Percentiles rank a stretch among this genome's conserved stretches.
Conservation (phyloP, 1,140 invertebrate genomes). For the Penaeus chinensis region DNA sequence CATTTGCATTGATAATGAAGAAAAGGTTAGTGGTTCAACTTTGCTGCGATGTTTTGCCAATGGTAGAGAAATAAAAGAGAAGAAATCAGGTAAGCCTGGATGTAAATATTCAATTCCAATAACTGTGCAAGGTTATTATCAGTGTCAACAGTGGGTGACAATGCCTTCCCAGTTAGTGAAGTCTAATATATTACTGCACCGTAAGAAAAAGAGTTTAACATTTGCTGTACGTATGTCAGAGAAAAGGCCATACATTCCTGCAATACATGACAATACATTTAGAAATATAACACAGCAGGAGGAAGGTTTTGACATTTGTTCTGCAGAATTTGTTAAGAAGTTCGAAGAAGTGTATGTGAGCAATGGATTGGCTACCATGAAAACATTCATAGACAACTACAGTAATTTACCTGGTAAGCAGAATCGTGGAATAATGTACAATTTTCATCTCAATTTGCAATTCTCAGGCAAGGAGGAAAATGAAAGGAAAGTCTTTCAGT, state of each 20-base stretch:
- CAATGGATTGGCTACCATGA: too few relatives aligned
- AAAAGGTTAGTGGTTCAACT: not conserved
- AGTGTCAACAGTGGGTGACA: conserved; percentile 39
- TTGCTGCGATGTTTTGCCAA: not conserved
- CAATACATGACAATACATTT: conserved; percentile 48
- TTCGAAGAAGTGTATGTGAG: not conserved
- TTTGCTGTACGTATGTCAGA: conserved; percentile 33
- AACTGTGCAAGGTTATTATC: not conserved
- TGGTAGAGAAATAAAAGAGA: not conserved
- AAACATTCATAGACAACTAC: too few relatives aligned
- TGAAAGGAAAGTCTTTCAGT: not conserved
- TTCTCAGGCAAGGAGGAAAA: not conserved
- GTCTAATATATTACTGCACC: conserved; percentile 38
- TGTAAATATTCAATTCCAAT: conserved; percentile 1
- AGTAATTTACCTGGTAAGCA: too few relatives aligned
- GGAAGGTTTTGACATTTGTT: not conserved
- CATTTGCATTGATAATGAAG: not conserved
- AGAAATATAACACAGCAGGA: not conserved
- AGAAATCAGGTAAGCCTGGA: not conserved
- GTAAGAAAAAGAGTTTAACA: not conserved
- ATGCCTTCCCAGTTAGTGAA: conserved; percentile 12
- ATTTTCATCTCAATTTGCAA: not conserved
- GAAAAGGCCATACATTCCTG: conserved; percentile 15
- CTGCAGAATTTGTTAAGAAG: not conserved
- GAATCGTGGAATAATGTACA: too few relatives aligned